phyloP scores from a whole-genome alignment of 2,888 invertebrate genomes.

The Euplagia quadripunctaria region DNA sequence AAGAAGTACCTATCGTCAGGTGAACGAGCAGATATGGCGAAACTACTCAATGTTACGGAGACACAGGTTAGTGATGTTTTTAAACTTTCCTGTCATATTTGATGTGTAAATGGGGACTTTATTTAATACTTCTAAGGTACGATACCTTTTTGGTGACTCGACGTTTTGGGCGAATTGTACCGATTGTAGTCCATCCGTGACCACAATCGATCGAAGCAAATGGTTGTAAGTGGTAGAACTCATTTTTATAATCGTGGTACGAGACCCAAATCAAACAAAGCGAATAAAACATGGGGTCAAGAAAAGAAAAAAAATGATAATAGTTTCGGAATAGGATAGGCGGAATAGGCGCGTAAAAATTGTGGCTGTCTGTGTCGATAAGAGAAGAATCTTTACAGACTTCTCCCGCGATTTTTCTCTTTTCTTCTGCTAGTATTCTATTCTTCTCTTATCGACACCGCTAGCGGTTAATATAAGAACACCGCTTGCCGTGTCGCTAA shows the following conservation, averaged over 20 bases:
- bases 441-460: neutral
- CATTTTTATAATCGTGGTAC: neutral
- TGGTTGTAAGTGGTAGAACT: neutral
- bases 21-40: constrained; percentile 97
- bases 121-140: neutral
- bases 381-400: too few relatives aligned
- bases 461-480: too few relatives aligned
- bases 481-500: neutral
- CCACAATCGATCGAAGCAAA: neutral
- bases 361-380: too few relatives aligned
- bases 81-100: neutral
- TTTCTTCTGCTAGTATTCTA: too few relatives aligned
- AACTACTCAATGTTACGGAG: constrained; percentile 97
- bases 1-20: constrained; percentile 98
- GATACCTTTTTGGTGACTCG: neutral
- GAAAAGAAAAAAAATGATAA: neutral
- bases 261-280: neutral
- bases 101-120: neutral
- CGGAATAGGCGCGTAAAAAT: too few relatives aligned
- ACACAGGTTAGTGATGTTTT: constrained; percentile 92
- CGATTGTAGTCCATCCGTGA: neutral
- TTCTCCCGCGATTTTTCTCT: too few relatives aligned
- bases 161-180: neutral
- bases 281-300: neutral
- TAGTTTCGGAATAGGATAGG: neutral